phyloP scores from a whole-genome alignment of 2,797 vertebrate species.

The Pseudochromis fuscus region DNA sequence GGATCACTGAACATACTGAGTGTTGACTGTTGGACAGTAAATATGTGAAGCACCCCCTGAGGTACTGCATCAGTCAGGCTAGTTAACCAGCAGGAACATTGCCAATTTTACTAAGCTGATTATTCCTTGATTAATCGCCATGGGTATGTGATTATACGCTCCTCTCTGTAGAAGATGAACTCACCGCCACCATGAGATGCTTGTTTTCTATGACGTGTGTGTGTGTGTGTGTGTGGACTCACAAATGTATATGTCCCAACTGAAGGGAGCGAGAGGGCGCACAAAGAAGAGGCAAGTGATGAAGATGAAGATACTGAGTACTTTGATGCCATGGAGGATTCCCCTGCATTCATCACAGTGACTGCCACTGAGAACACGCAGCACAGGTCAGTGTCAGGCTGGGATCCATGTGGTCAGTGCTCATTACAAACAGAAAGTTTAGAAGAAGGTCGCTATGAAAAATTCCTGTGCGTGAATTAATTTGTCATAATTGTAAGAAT shows the following conservation, averaged over 20 bases:
- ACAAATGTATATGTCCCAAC: constrained; percentile 35
- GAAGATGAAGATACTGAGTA: constrained; percentile 99
- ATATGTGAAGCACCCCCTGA: constrained; percentile 33
- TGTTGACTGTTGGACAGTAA: constrained; percentile 19
- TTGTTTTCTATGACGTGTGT: constrained; percentile 13
- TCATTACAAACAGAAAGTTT: neutral
- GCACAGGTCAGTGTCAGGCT: constrained; percentile 88
- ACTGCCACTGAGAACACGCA: constrained; percentile 91
- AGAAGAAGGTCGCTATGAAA: neutral
- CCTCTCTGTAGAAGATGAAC: constrained; percentile 40
- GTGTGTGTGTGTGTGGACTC: constrained; percentile 30
- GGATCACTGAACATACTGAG: constrained; percentile 19
- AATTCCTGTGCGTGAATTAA: neutral
- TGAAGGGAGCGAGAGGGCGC: constrained; percentile 84
- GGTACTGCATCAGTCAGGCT: constrained; percentile 36
- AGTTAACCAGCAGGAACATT: constrained; percentile 62
- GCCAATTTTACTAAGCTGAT: constrained; percentile 70
- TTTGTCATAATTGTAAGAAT: constrained; percentile 16
- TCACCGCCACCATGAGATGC: constrained; percentile 8
- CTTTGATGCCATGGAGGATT: constrained; percentile 99
- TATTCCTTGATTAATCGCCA: constrained; percentile 72
- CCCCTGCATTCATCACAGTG: constrained; percentile 97
- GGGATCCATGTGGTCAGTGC: neutral
- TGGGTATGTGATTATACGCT: constrained; percentile 61
- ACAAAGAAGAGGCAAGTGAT: constrained; percentile 96